A percentile compares a stretch with the other conserved stretches of the same genome.
These are phyloP conservation scores for Meloidogyne exigua DNA, from an alignment of 1,140 invertebrate species.

Conservation along the genomic window DNA sequence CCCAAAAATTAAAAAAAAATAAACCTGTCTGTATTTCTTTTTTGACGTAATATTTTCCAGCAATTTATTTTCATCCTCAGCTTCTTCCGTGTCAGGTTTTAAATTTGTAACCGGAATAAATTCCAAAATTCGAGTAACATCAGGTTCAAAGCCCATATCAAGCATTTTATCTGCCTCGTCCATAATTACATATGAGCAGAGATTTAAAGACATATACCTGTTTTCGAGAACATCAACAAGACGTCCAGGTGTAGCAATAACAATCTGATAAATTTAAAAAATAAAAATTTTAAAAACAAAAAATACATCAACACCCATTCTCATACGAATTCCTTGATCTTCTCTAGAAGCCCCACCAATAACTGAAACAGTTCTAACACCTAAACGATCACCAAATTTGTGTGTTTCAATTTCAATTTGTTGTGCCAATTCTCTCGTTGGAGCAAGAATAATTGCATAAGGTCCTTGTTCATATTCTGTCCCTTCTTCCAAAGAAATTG, in stretches of 20 bases:
- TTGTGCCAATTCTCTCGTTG: slow-evolving; percentile 96
- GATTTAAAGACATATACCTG: slow-evolving; percentile 89
- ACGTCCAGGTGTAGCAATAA: slow-evolving; percentile 99
- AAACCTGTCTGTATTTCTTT: slow-evolving; percentile 88
- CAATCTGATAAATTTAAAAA: slow-evolving; percentile 72
- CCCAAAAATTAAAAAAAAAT: no score
- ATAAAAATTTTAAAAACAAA: background rate
- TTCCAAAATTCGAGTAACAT: slow-evolving; percentile 95
- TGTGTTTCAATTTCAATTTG: slow-evolving; percentile 99
- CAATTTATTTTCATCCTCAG: slow-evolving; percentile 87
- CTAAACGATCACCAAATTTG: slow-evolving; percentile 91
- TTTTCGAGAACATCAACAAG: slow-evolving; percentile 98
- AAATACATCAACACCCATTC: slow-evolving; percentile 86
- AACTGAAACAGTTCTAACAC: slow-evolving; percentile 92
- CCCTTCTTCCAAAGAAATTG: slow-evolving; percentile 46
- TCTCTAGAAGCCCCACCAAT: slow-evolving; percentile 95
- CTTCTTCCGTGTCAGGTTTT: slow-evolving; percentile 96
- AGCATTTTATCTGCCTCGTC: slow-evolving; percentile 94
- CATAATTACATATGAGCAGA: slow-evolving; percentile 76
- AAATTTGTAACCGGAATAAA: slow-evolving; percentile 97
- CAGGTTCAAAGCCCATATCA: slow-evolving; percentile 97
- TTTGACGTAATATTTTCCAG: slow-evolving; percentile 84
- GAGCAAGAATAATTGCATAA: slow-evolving; percentile 96
- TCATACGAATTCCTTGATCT: slow-evolving; percentile 92
- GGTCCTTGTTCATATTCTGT: slow-evolving; percentile 82